phyloP scores from a whole-genome alignment of 2,797 vertebrate species.

The Triplophysa yarkandensis region DNA sequence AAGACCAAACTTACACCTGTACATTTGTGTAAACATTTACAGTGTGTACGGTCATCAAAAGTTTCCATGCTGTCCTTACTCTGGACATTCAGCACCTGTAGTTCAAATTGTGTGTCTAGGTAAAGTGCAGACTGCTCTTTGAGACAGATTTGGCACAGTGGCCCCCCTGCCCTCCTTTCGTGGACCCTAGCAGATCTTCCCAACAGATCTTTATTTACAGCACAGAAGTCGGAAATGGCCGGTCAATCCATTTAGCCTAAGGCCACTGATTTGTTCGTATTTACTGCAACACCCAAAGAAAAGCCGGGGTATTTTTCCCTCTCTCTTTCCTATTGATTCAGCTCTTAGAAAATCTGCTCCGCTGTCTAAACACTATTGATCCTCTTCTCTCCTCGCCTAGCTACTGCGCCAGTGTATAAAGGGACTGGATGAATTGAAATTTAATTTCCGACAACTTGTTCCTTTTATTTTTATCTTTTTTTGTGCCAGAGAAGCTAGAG shows the following conservation, averaged over 20 bases:
- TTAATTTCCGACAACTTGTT: slow-evolving; percentile 94
- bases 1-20: too few species aligned
- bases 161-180: slow-evolving; percentile 43
- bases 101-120: not conserved
- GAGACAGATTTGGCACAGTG: slow-evolving; percentile 13
- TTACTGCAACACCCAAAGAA: slow-evolving; percentile 85
- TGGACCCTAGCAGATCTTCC: slow-evolving; percentile 74
- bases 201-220: slow-evolving; percentile 85
- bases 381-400: slow-evolving; percentile 80
- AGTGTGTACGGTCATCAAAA: not conserved
- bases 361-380: slow-evolving; percentile 97
- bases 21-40: too few species aligned
- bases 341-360: slow-evolving; percentile 90
- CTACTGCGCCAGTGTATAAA: slow-evolving; percentile 86
- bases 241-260: slow-evolving; percentile 91
- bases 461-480: slow-evolving; percentile 80
- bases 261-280: slow-evolving; percentile 89
- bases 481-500: slow-evolving; percentile 71
- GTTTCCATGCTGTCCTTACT: not conserved
- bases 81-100: not conserved
- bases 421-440: slow-evolving; percentile 93
- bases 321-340: slow-evolving; percentile 88
- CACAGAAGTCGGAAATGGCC: slow-evolving; percentile 81
- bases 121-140: slow-evolving; percentile 11
- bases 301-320: slow-evolving; percentile 82